Base-by-base conservation (phyloP, 2,113 vertebrate species). In the Gnathonemus longibarbis region DNA sequence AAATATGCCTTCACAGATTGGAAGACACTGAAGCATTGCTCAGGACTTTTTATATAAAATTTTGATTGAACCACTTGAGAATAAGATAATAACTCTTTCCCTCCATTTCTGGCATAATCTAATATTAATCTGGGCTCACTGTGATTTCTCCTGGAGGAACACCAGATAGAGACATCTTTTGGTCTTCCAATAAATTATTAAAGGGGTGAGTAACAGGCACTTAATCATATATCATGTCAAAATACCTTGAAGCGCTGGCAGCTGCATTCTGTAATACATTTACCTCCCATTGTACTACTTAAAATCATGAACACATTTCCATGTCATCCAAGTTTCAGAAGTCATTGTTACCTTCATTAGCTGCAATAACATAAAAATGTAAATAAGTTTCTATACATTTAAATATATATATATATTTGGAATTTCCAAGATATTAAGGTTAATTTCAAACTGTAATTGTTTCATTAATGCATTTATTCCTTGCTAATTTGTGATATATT, bases 121-220 rank as follows among this genome's bases (percentile, higher is more conserved):
- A 46, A 62, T 45, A 58, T 88, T 84, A 84, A 46, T 48, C 45
- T 48, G 83, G 83, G 83, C 17, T 24, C 42, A 84, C 19, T 48
- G 11, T 62, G 15, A 45, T 88, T 45, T 48, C 27, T 52, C 11
- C 17, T 53, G 74, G 49, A 50, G 48, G 48, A 84, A 53, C 80
- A 56, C 9, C 31, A 21, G 48, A 83, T 35, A 83, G 27, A 19
- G 19, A 74, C 46, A 70, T 52, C 17, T 62, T 45, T 50, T 83
- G 66, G 92, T 91, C 91, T 93, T 89, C 90, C 89, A 94, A 52
- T 89, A 66, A 93, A 90, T 93, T 94, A 93, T 96, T 96, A 96
- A 96, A 96, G 94, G 95, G 95, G 95, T 95, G 93, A 90, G 93
- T 96, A 95, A 95, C 95, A 96, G 96, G 95, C 96, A 96, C 96